Base-by-base conservation (phyloP, 2,113 vertebrate species). In the Pelusios castaneus region DNA sequence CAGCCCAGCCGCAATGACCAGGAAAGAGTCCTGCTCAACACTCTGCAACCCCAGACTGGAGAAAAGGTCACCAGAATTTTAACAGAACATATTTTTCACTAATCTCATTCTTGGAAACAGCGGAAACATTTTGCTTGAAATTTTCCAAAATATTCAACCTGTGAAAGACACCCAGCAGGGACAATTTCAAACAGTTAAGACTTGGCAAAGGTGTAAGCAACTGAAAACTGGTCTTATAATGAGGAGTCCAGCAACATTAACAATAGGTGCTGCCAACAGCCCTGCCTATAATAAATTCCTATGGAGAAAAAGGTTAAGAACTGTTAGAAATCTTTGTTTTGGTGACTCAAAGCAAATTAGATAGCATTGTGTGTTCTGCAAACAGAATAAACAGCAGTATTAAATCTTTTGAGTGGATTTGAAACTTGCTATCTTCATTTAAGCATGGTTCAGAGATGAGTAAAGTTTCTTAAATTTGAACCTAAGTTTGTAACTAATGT, bases 91-190 rank as follows among this genome's bases (percentile, higher is more conserved):
- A 31, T 88, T 95, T 94, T 77, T 91, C 84, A 83, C 45, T 90
- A 76, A 5, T 92, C 79, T 84, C 45, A 5, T 86, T 70, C 78
- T 82, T 96, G 85, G 63, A 96, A 94, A 87, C 38, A 41, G 47
- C 51, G 96, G 70, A 94, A 80, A 25, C 80, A 31, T 3, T 1
- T 63, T 77, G 89, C 70, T 76, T 88, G 85, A 93, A 88, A 19
- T 92, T 88, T 89, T 88, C 89, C 82, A 47, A 84, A 84, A 91
- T 92, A 91, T 89, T 92, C 92, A 95, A n/a, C 79, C 60, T 70
- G 43, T 60, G 93, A 75, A 58, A 80, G 78, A 4, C 73, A 83
- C 49, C 14, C 80, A 90, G 73, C 4, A 27, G 31, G 22, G 63
- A 38, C 63, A 5, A 22, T 77, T 83, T 56, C 17, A 90, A 95